A percentile compares a stretch with the other conserved stretches of the same genome.
These are phyloP conservation scores for Bombus pascuorum DNA, from an alignment of 1,140 invertebrate genomes.

Conservation along the genomic window DNA sequence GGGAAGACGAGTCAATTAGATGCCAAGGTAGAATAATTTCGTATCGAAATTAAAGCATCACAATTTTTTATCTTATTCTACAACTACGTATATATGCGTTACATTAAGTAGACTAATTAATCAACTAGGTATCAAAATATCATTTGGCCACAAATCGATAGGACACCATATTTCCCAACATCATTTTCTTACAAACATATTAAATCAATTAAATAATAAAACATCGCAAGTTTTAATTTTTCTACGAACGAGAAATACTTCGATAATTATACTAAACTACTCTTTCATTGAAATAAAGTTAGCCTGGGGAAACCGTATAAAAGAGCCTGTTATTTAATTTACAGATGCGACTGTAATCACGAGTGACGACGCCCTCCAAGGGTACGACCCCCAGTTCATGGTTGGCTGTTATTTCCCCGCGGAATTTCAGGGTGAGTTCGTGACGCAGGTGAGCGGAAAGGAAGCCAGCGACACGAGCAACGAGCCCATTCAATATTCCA, in stretches of 20 bases:
- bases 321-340: conserved; percentile 33
- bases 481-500: conserved; percentile 85
- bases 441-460: conserved; percentile 84
- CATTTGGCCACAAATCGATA: not conserved
- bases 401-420: conserved; percentile 87
- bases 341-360: conserved; percentile 65
- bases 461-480: conserved; percentile 74
- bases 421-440: conserved; percentile 87
- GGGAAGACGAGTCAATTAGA: too few species aligned
- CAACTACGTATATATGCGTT: too few species aligned
- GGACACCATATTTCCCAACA: too few species aligned
- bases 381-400: conserved; percentile 68
- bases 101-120: not conserved
- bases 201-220: too few species aligned
- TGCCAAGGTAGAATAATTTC: too few species aligned
- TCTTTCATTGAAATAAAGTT: not conserved
- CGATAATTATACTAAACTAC: not conserved
- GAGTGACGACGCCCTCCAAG: conserved; percentile 68
- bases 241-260: not conserved
- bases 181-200: too few species aligned
- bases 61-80: too few species aligned
- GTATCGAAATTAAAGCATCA: too few species aligned
- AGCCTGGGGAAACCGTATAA: not conserved
- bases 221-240: too few species aligned
- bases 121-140: not conserved